Evolutionary conservation across 2,797 vertebrate genomes (phyloP).

Genomic region (Chiloscyllium punctatum): DNA sequence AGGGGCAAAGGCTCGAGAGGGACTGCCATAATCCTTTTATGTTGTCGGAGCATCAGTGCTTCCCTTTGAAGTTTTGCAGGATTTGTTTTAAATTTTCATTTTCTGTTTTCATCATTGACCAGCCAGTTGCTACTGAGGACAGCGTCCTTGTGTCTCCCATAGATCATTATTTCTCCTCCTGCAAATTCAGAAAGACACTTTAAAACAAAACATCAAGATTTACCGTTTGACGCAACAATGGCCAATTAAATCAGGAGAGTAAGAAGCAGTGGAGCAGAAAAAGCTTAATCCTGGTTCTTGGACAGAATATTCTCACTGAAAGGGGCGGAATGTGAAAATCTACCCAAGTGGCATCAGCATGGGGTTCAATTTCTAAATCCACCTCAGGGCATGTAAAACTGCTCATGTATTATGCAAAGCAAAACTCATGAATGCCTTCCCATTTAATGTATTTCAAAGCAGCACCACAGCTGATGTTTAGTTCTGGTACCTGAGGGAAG

Average conservation of each 20-base stretch:
- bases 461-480: background rate
- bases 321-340: background rate
- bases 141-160: no score
- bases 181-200: background rate
- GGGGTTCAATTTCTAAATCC: background rate
- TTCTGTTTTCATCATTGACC: background rate
- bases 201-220: background rate
- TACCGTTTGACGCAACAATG: background rate
- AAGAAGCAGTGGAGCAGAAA: background rate
- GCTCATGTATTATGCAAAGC: background rate
- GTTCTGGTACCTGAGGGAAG: background rate
- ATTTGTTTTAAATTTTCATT: background rate
- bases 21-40: background rate
- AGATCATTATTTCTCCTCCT: background rate
- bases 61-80: background rate
- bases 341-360: constrained; percentile 25
- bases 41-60: background rate
- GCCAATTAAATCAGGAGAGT: constrained; percentile 5
- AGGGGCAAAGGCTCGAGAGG: background rate
- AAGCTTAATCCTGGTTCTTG: constrained; percentile 10
- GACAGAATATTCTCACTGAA: background rate
- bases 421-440: background rate
- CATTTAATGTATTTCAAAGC: background rate
- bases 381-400: background rate
- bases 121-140: background rate